A percentile compares a stretch with the other conserved stretches of the same genome.
These are phyloP conservation scores for Psilanteris sp. DNA, from an alignment of 1,140 invertebrate genomes.

Conservation along the genomic window DNA sequence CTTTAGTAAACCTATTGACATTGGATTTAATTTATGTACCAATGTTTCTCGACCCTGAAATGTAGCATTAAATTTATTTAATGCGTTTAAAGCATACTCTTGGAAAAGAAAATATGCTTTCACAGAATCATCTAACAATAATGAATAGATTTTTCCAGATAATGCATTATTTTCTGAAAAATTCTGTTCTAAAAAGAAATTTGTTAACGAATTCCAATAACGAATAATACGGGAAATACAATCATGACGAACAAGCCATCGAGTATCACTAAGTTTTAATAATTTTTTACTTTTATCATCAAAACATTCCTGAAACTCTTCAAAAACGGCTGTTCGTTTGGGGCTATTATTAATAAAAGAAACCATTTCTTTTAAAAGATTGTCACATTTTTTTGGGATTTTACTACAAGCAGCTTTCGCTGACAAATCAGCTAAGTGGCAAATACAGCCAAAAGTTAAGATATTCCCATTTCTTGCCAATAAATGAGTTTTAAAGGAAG, in stretches of 20 bases:
- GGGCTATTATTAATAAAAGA: constrained; percentile 19
- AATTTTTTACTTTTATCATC: constrained; percentile 11
- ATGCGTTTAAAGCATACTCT: background rate
- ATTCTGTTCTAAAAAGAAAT: constrained; percentile 7
- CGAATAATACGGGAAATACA: constrained; percentile 15
- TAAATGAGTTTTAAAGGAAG: constrained; percentile 17
- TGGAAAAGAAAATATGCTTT: constrained; percentile 13
- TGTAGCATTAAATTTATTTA: constrained; percentile 8
- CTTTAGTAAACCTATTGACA: too few species aligned
- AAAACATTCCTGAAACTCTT: constrained; percentile 22
- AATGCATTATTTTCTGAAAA: background rate
- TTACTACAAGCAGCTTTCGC: background rate
- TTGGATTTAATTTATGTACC: background rate
- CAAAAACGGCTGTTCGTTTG: constrained; percentile 28
- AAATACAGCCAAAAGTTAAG: constrained; percentile 4
- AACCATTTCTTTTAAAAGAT: constrained; percentile 3
- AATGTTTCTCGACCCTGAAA: constrained; percentile 1
- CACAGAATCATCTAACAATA: background rate
- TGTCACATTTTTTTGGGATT: background rate
- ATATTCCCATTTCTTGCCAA: background rate
- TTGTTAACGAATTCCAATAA: constrained; percentile 4
- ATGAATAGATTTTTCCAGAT: background rate
- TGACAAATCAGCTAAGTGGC: background rate
- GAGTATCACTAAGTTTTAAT: constrained; percentile 4
- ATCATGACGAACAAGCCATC: constrained; percentile 33